Evolutionary conservation across 2,888 invertebrate genomes (phyloP).

Genomic region (Rapana venosa): DNA sequence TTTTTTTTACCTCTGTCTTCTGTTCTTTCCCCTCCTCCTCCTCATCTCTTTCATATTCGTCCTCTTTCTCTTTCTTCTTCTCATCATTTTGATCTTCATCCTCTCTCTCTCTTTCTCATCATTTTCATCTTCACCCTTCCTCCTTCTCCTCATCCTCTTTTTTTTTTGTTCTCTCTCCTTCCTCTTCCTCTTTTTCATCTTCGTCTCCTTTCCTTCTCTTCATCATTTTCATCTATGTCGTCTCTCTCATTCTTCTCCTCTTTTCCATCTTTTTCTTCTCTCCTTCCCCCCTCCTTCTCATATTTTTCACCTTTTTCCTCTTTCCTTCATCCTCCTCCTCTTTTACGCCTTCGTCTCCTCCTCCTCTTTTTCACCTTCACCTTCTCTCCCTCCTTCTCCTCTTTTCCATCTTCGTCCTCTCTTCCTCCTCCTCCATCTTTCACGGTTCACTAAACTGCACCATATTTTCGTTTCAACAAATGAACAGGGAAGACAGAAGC

Average conservation of each 20-base stretch:
- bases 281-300: neutral
- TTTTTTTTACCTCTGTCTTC: neutral
- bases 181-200: no score
- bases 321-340: no score
- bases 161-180: no score
- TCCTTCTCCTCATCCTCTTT: no score
- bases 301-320: neutral
- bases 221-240: no score
- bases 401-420: neutral
- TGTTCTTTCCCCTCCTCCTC: neutral
- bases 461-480: neutral
- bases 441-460: neutral
- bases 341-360: neutral
- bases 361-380: neutral
- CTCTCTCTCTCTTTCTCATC: no score
- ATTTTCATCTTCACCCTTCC: no score
- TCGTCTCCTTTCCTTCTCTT: no score
- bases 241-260: neutral
- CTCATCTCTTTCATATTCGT: neutral
- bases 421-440: neutral
- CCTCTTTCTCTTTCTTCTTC: neutral
- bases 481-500: neutral
- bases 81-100: neutral
- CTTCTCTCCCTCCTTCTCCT: neutral
- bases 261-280: neutral